phyloP scores from a whole-genome alignment of 2,797 vertebrate species.

The Cyprinella venusta region DNA sequence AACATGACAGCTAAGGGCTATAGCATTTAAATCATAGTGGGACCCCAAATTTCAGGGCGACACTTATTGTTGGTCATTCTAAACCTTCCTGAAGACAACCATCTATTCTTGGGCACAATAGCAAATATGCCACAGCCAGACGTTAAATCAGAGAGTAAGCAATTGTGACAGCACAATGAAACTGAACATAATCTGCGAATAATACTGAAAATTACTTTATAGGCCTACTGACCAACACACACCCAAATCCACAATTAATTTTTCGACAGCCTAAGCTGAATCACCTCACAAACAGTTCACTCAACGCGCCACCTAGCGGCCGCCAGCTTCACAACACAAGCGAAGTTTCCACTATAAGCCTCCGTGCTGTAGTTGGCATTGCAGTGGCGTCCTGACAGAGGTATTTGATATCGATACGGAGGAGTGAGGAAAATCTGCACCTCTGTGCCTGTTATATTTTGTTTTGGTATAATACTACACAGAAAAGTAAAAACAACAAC shows the following conservation, averaged over 20 bases:
- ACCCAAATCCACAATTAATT: neutral
- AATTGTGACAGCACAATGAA: neutral
- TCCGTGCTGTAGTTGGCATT: slow-evolving; percentile 34
- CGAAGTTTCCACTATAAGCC: slow-evolving; percentile 12
- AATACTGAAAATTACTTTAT: neutral
- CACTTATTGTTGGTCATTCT: neutral
- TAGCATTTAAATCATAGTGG: neutral
- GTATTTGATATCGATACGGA: slow-evolving; percentile 23
- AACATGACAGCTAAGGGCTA: neutral
- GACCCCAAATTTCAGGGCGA: neutral
- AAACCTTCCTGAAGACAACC: neutral
- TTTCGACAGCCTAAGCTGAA: neutral
- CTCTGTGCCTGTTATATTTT: neutral
- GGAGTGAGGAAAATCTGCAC: slow-evolving; percentile 15
- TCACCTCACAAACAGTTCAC: slow-evolving; percentile 1
- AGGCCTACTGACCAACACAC: too few species aligned
- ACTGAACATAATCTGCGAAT: slow-evolving; percentile 19
- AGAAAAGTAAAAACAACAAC: neutral
- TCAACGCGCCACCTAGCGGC: slow-evolving; percentile 54
- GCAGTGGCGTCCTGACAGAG: slow-evolving; percentile 39
- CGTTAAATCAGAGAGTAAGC: neutral
- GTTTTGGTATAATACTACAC: neutral
- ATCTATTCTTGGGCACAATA: neutral
- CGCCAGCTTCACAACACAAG: neutral
- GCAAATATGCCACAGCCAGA: neutral